Percentiles rank a stretch among this genome's conserved stretches.
phyloP scores from a whole-genome alignment of 2,113 vertebrate species.

The Scomber japonicus region DNA sequence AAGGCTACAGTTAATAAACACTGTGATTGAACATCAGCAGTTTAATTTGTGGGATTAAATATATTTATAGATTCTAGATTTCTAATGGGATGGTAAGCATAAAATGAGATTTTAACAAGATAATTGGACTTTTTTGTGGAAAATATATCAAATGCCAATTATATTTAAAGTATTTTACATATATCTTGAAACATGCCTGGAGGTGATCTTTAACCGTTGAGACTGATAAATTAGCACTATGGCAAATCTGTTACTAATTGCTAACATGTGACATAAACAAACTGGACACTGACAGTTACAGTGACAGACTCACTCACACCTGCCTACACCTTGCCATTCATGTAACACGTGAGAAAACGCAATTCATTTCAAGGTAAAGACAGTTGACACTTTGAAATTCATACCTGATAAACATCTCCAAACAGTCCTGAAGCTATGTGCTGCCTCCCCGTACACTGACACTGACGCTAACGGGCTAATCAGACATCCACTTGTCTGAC shows the following conservation, averaged over 20 bases:
- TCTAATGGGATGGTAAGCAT: too few relatives aligned
- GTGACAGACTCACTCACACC: slow-evolving; percentile 5
- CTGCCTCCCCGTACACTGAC: background rate
- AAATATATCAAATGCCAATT: too few relatives aligned
- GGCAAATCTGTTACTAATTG: background rate
- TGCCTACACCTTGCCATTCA: background rate
- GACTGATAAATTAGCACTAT: background rate
- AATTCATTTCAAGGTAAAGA: background rate
- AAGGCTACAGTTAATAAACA: too few relatives aligned
- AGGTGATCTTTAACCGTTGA: too few relatives aligned
- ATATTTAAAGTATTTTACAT: too few relatives aligned
- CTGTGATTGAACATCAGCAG: too few relatives aligned
- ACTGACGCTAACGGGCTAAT: slow-evolving; percentile 46
- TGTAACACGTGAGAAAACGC: background rate
- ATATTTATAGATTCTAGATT: too few relatives aligned
- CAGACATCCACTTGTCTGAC: slow-evolving; percentile 41
- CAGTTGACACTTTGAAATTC: background rate
- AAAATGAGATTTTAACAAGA: too few relatives aligned
- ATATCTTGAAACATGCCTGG: too few relatives aligned
- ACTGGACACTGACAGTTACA: background rate
- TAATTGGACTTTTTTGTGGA: too few relatives aligned
- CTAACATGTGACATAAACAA: background rate
- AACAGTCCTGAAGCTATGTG: background rate
- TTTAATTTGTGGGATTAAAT: too few relatives aligned
- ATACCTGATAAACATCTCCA: background rate